Evolutionary conservation across 2,888 invertebrate species (phyloP), one percentile per base, ranked within the genome.

Genomic region (Labia minor): DNA sequence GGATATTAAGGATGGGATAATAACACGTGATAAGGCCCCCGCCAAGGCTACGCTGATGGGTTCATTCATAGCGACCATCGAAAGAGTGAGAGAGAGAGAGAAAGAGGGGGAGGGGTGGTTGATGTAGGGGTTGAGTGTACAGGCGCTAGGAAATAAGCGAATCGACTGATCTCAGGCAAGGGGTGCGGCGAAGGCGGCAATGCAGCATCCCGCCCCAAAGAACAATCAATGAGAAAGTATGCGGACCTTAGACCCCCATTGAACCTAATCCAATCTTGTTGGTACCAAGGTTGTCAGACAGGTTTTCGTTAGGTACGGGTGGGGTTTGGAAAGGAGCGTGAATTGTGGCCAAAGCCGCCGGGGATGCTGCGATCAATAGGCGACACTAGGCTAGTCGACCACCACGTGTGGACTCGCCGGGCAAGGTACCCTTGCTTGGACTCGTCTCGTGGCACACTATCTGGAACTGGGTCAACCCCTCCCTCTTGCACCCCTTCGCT

Each of bases 61-160:
- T 49, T 49, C 49, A 49, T 49, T 49, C 49, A 49, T 49, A 49
- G 49, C 49, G 14, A 14, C 49, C 49, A 49, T n/a, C 14, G 16
- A 11, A 11, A 33, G 33, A 8, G 11, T 33, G 11, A 11, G 11
- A 11, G 6, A 33, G 33, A 11, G 33, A 33, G 6, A 33, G 33
- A 33, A 11, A 33, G 33, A 11, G 11, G 6, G 33, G 33, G 33
- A 11, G 49, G 4, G 16, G 49, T 4, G 26, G 26, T 26, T 26
- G 26, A 26, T 6, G 8, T 26, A 26, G 26, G 49, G 49, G 49
- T n/a, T n/a, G 16, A 49, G 49, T 3, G 49, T 49, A 49, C 49
- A 49, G 49, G 49, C n/a, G n/a, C 49, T 49, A 49, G 49, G 49
- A 49, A 49, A 49, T 49, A 49, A 49, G 49, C 49, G 49, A 49